phyloP scores from a whole-genome alignment of 2,888 invertebrate species.

The Myopa testacea region DNA sequence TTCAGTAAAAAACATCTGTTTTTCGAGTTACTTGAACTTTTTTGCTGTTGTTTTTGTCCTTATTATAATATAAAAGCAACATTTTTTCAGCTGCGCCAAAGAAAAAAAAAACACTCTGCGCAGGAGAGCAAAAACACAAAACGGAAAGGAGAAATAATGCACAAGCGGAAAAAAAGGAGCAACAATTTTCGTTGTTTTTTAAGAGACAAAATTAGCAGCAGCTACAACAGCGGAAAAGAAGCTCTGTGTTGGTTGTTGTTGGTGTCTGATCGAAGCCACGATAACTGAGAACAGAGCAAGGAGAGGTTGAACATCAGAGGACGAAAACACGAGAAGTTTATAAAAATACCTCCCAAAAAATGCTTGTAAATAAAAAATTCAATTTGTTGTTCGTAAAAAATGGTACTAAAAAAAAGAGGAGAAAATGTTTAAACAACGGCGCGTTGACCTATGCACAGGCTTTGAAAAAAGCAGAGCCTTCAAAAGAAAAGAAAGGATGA shows the following conservation, averaged over 20 bases:
- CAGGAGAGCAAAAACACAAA: slow-evolving; percentile 39
- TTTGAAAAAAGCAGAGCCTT: slow-evolving; percentile 22
- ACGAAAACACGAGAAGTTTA: neutral
- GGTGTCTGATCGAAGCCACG: too few relatives aligned
- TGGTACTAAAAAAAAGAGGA: neutral
- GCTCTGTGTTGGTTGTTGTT: too few relatives aligned
- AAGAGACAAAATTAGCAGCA: slow-evolving; percentile 58
- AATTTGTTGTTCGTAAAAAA: neutral
- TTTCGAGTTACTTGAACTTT: slow-evolving; percentile 9
- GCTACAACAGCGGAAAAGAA: slow-evolving; percentile 39
- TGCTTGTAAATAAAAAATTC: neutral
- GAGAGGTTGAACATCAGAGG: neutral
- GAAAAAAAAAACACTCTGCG: neutral
- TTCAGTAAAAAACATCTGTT: slow-evolving; percentile 39
- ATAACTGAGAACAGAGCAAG: neutral
- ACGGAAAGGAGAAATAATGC: too few relatives aligned
- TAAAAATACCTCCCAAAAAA: slow-evolving; percentile 39
- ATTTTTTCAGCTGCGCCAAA: slow-evolving; percentile 52
- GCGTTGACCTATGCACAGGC: slow-evolving; percentile 62
- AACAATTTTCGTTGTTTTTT: neutral
- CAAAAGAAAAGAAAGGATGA: slow-evolving; percentile 25
- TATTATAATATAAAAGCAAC: slow-evolving; percentile 34
- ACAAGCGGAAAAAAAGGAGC: slow-evolving; percentile 12
- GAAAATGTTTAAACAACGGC: slow-evolving; percentile 9
- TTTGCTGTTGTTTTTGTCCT: slow-evolving; percentile 42